A percentile compares a stretch with the other conserved stretches of the same genome.
These are phyloP conservation scores for Drosophila ficusphila DNA, from an alignment of 1,140 invertebrate species.

Conservation along the genomic window DNA sequence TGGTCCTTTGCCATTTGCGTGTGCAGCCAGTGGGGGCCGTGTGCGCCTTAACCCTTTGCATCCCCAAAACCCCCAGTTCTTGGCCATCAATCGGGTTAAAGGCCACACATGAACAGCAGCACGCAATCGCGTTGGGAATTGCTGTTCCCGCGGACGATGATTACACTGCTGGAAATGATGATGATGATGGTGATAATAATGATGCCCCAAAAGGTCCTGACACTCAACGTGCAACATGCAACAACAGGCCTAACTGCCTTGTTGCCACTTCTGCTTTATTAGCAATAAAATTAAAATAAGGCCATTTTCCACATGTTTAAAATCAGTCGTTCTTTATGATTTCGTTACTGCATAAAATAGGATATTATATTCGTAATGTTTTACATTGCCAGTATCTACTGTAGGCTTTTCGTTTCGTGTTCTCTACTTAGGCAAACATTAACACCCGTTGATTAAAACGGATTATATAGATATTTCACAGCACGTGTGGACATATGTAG, in stretches of 20 bases:
- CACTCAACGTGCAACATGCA: constrained; percentile 55
- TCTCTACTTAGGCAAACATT: constrained; percentile 36
- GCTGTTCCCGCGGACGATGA: constrained; percentile 4
- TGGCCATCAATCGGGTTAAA: constrained; percentile 23
- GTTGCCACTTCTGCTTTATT: neutral
- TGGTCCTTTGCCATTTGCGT: constrained; percentile 33
- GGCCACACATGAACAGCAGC: constrained; percentile 25
- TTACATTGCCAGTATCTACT: constrained; percentile 2
- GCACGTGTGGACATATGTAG: neutral
- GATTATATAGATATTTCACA: constrained; percentile 6
- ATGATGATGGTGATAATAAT: constrained; percentile 15
- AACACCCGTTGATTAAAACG: constrained; percentile 49
- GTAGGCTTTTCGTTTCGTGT: constrained; percentile 16
- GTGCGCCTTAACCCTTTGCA: constrained; percentile 24
- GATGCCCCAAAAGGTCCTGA: constrained; percentile 28
- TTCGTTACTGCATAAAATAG: too few species aligned
- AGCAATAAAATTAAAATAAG: neutral
- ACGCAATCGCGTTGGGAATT: constrained; percentile 30
- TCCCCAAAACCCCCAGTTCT: neutral
- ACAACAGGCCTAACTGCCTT: constrained; percentile 25
- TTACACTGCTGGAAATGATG: constrained; percentile 15
- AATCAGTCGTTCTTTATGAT: too few species aligned
- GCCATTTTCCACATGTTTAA: too few species aligned
- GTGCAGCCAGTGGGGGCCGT: neutral
- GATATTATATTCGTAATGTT: too few species aligned